Conservation (phyloP, 2,113 vertebrate genomes). For the Etheostoma cragini region DNA sequence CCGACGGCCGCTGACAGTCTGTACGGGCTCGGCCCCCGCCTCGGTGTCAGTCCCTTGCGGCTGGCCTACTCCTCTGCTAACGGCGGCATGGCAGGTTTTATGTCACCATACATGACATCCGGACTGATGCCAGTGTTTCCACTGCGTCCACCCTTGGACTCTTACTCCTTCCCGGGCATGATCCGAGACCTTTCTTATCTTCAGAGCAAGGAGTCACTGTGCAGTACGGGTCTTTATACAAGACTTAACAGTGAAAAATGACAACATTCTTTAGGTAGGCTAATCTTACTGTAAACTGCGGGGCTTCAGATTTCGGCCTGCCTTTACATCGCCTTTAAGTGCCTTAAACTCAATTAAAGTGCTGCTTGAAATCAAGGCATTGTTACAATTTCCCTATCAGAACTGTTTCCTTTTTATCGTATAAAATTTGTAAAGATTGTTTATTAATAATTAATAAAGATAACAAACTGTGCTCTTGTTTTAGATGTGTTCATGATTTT, state of each 20-base stretch:
- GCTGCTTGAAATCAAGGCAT: constrained; percentile 8
- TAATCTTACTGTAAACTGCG: background rate
- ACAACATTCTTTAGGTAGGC: background rate
- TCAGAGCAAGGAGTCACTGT: constrained; percentile 83
- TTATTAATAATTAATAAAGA: constrained; percentile 67
- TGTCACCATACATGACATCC: constrained; percentile 87
- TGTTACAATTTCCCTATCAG: background rate
- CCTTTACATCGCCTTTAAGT: background rate
- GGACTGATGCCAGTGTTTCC: constrained; percentile 88
- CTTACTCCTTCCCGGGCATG: constrained; percentile 85
- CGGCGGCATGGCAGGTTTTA: constrained; percentile 81
- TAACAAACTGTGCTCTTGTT: constrained; percentile 8
- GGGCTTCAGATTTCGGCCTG: background rate
- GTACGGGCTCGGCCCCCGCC: constrained; percentile 83
- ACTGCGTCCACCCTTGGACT: constrained; percentile 84
- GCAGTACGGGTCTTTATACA: constrained; percentile 78
- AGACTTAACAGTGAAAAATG: constrained; percentile 80
- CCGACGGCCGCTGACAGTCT: constrained; percentile 72
- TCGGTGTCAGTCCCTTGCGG: constrained; percentile 85
- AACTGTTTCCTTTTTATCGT: constrained; percentile 18
- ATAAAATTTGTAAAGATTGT: constrained; percentile 61
- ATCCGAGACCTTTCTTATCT: constrained; percentile 86
- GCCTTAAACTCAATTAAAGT: constrained; percentile 15
- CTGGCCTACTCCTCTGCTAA: constrained; percentile 86
- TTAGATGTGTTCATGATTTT: constrained; percentile 1